Conservation (phyloP, 2,797 vertebrate genomes). For the Discoglossus pictus region DNA sequence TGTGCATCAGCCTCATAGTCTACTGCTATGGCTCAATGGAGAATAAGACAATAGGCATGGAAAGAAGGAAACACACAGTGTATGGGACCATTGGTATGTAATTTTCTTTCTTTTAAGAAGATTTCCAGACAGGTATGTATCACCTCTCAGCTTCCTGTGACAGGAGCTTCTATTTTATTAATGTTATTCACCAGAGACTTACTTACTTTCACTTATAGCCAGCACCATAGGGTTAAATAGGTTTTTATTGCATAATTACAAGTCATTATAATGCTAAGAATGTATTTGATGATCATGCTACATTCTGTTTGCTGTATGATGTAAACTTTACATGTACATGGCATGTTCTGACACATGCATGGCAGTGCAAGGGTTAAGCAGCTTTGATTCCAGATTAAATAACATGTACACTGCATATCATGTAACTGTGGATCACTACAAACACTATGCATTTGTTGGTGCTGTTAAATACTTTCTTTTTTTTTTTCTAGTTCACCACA, state of each 20-base stretch:
- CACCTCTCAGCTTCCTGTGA: slow-evolving; percentile 20
- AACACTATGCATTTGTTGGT: slow-evolving; percentile 32
- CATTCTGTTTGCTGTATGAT: too few species aligned
- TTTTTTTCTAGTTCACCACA: slow-evolving; percentile 47
- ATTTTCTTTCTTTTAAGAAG: slow-evolving; percentile 62
- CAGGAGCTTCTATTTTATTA: slow-evolving; percentile 44
- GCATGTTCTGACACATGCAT: too few species aligned
- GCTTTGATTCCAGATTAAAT: slow-evolving; percentile 2
- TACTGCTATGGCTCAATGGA: slow-evolving; percentile 60
- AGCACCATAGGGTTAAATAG: slow-evolving; percentile 53
- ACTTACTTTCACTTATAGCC: slow-evolving; percentile 55
- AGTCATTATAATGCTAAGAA: slow-evolving; percentile 51
- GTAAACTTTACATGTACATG: too few species aligned
- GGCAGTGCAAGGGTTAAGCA: too few species aligned
- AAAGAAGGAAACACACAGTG: slow-evolving; percentile 54
- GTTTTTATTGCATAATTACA: too few species aligned
- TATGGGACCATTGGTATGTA: slow-evolving; percentile 64
- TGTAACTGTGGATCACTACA: slow-evolving; percentile 31
- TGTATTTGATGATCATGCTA: slow-evolving; percentile 55
- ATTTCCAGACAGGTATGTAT: slow-evolving; percentile 74
- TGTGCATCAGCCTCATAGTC: slow-evolving; percentile 73
- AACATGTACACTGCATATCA: slow-evolving; percentile 26
- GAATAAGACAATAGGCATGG: slow-evolving; percentile 57
- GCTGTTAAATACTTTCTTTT: slow-evolving; percentile 43
- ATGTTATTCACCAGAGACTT: slow-evolving; percentile 53